phyloP scores from a whole-genome alignment of 2,888 invertebrate genomes.

The Eurytoma adleriae region DNA sequence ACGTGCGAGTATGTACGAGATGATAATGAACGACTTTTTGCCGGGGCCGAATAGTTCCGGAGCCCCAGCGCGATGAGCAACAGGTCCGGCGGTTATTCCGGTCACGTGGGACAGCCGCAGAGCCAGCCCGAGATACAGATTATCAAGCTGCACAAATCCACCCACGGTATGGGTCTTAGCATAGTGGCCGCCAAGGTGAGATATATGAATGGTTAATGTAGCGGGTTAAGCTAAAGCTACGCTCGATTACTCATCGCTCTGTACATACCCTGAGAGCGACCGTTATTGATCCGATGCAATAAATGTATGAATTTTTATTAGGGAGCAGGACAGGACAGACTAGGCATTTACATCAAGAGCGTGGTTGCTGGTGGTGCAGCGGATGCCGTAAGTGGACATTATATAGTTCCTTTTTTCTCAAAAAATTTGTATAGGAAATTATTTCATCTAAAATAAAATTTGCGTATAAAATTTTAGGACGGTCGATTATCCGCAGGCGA shows the following conservation, averaged over 20 bases:
- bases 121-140: constrained; percentile 87
- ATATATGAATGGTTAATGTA: no score
- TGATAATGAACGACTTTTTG: background rate
- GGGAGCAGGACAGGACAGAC: constrained; percentile 87
- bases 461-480: constrained; percentile 79
- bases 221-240: no score
- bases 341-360: constrained; percentile 99
- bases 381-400: constrained; percentile 80
- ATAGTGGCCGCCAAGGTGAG: constrained; percentile 97
- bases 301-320: constrained; percentile 62
- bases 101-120: constrained; percentile 68
- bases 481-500: constrained; percentile 97
- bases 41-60: constrained; percentile 75
- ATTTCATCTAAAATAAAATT: no score
- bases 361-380: constrained; percentile 97
- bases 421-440: background rate
- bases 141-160: constrained; percentile 94
- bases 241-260: no score
- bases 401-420: constrained; percentile 1
- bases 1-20: background rate
- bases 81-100: constrained; percentile 77
- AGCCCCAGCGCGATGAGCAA: constrained; percentile 83
- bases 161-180: constrained; percentile 98
- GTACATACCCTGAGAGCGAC: no score
- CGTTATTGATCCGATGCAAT: no score